These are phyloP conservation scores for Lonchura striata DNA, from an alignment of 2,113 vertebrate species.

Conservation along the genomic window DNA sequence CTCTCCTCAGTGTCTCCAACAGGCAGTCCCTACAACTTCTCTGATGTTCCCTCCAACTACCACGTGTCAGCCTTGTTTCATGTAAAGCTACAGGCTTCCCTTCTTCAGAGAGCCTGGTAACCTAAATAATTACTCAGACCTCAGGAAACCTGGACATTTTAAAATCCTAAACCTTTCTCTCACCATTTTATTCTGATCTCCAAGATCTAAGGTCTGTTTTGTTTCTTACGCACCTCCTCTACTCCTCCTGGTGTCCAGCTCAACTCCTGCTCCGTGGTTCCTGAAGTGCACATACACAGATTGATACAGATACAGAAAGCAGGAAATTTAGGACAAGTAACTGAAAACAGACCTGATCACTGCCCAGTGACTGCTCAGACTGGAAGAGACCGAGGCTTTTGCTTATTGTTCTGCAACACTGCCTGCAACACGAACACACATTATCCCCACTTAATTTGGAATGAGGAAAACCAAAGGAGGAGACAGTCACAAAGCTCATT, in stretches of 20 bases:
- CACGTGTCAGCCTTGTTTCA: rapidly evolving
- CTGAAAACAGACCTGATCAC: conserved; percentile 31
- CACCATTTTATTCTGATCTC: background rate
- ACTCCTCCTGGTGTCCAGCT: background rate
- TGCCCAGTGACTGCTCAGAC: background rate
- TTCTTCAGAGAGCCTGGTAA: background rate
- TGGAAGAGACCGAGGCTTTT: conserved; percentile 6
- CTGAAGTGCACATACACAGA: background rate
- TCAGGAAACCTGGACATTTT: background rate
- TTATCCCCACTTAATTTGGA: background rate
- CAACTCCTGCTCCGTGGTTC: conserved; percentile 13
- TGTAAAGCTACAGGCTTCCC: background rate
- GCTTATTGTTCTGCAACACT: background rate
- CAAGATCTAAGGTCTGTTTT: background rate
- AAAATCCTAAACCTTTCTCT: background rate
- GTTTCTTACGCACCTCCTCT: conserved; percentile 15
- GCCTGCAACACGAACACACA: background rate
- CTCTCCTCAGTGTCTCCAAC: background rate
- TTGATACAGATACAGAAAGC: conserved; percentile 7
- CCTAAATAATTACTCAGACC: background rate
- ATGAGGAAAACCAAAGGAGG: background rate
- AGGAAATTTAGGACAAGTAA: conserved; percentile 15
- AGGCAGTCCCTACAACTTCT: background rate
- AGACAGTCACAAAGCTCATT: background rate
- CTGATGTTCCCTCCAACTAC: background rate